These are phyloP conservation scores for Ectropis crepuscularia DNA, from an alignment of 2,888 invertebrate genomes.

Conservation along the genomic window DNA sequence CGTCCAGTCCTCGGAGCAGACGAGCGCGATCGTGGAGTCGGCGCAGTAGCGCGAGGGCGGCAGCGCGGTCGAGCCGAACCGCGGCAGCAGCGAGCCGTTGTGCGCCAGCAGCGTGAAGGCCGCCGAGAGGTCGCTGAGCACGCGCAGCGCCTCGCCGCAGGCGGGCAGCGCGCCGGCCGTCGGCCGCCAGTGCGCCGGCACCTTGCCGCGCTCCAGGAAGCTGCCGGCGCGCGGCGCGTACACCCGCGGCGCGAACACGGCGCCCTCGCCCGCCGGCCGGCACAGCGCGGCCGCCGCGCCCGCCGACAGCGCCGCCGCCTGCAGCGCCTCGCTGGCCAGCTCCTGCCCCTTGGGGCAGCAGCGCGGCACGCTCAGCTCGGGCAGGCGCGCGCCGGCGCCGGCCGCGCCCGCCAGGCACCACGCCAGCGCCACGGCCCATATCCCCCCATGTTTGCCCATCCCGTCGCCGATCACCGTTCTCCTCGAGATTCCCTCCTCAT, in stretches of 20 bases:
- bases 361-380: slow-evolving; percentile 61
- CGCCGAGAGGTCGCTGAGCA: slow-evolving; percentile 69
- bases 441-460: slow-evolving; percentile 44
- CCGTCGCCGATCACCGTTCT: slow-evolving; percentile 47
- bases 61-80: slow-evolving; percentile 63
- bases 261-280: slow-evolving; percentile 63
- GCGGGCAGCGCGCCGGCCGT: slow-evolving; percentile 66
- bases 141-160: slow-evolving; percentile 59
- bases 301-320: slow-evolving; percentile 54
- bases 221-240: slow-evolving; percentile 78
- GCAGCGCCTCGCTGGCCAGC: slow-evolving; percentile 62
- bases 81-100: slow-evolving; percentile 86
- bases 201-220: slow-evolving; percentile 65
- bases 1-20: slow-evolving; percentile 80
- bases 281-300: slow-evolving; percentile 80
- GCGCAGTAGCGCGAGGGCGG: slow-evolving; percentile 87
- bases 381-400: slow-evolving; percentile 54
- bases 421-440: slow-evolving; percentile 34
- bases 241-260: slow-evolving; percentile 83
- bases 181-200: slow-evolving; percentile 81
- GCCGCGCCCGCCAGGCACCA: slow-evolving; percentile 45
- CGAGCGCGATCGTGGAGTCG: slow-evolving; percentile 87
- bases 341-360: slow-evolving; percentile 60
- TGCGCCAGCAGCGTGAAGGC: slow-evolving; percentile 85
- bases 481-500: slow-evolving; percentile 25